Percentiles rank a stretch among this genome's conserved stretches.
Conservation (phyloP, 2,797 vertebrate genomes). For the Cetoscarus ocellatus region DNA sequence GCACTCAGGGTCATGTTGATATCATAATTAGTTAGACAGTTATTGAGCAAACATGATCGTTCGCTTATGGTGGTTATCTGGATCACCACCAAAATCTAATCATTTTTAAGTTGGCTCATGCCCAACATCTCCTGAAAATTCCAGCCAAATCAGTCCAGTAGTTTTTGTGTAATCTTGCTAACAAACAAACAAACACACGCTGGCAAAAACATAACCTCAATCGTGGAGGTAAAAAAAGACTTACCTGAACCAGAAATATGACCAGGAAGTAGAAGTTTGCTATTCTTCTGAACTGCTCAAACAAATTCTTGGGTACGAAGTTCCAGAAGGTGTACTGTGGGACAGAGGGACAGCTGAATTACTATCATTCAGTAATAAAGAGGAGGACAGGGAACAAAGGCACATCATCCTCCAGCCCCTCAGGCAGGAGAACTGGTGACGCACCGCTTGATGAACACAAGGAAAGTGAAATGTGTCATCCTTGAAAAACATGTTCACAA, state of each 20-base stretch:
- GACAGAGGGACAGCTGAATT: slow-evolving; percentile 27
- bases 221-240: slow-evolving; percentile 21
- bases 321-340: slow-evolving; percentile 98
- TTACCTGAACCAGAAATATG: slow-evolving; percentile 99
- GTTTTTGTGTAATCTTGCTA: too few species aligned
- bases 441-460: slow-evolving; percentile 23
- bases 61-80: too few species aligned
- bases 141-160: too few species aligned
- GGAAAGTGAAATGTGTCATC: slow-evolving; percentile 40
- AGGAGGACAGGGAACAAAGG: slow-evolving; percentile 23
- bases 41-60: too few species aligned
- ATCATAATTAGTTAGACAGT: too few species aligned
- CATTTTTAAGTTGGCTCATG: too few species aligned
- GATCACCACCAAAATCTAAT: too few species aligned
- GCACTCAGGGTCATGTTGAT: too few species aligned
- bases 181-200: too few species aligned
- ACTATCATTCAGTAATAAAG: slow-evolving; percentile 15
- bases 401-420: slow-evolving; percentile 6
- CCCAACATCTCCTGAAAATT: too few species aligned
- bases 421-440: slow-evolving; percentile 25
- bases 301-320: slow-evolving; percentile 98
- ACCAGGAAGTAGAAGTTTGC: slow-evolving; percentile 99
- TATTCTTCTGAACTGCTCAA: slow-evolving; percentile 98
- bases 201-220: background rate
- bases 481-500: slow-evolving; percentile 39